These are phyloP conservation scores for Harpalus rufipes DNA, from an alignment of 2,888 invertebrate genomes.

Conservation along the genomic window DNA sequence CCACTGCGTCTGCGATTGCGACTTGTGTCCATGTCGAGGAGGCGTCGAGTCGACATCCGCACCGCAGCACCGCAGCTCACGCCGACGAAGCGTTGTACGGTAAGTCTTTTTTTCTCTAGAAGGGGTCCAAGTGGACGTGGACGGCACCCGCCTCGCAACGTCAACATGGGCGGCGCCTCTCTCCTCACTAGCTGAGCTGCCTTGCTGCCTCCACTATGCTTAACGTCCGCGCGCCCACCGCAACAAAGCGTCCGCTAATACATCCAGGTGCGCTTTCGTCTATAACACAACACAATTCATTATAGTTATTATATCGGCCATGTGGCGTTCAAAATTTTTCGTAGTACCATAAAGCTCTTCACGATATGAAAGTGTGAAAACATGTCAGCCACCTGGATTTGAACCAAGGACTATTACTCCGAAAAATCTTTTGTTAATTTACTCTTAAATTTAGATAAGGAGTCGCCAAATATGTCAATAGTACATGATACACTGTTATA, in stretches of 20 bases:
- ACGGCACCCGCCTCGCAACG: slow-evolving; percentile 61
- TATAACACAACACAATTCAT: slow-evolving; percentile 76
- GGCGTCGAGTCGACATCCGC: slow-evolving; percentile 34
- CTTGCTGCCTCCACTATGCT: slow-evolving; percentile 1
- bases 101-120: slow-evolving; percentile 48
- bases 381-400: too few species aligned
- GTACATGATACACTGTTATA: too few species aligned
- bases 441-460: too few species aligned
- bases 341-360: too few species aligned
- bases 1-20: slow-evolving; percentile 46
- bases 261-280: slow-evolving; percentile 97
- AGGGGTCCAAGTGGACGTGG: slow-evolving; percentile 50
- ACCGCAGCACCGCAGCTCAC: slow-evolving; percentile 46
- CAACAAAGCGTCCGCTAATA: slow-evolving; percentile 94
- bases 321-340: too few species aligned
- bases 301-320: too few species aligned
- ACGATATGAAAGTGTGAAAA: too few species aligned
- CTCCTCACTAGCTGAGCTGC: not conserved
- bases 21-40: slow-evolving; percentile 3
- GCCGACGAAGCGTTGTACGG: slow-evolving; percentile 52
- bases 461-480: too few species aligned
- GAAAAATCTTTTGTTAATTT: too few species aligned
- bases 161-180: slow-evolving; percentile 71
- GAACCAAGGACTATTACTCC: too few species aligned
- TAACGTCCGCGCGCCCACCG: slow-evolving; percentile 97